Evolutionary conservation across 2,797 vertebrate genomes (phyloP), one percentile per base, ranked within the genome.

Genomic region (Pelochelys cantorii): DNA sequence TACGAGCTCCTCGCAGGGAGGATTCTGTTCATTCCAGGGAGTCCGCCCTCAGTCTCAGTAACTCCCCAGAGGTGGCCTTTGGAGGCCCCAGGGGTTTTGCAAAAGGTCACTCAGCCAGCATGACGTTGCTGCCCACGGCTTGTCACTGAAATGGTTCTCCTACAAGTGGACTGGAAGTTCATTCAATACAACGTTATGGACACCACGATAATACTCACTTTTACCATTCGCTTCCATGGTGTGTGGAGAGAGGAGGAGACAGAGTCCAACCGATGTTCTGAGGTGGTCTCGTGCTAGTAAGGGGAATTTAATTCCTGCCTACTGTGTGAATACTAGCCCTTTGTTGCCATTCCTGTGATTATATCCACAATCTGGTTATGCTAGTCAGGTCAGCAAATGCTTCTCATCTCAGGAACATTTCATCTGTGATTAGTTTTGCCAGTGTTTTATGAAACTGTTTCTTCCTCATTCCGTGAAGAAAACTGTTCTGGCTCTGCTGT

Each of bases 11-110:
- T 96, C 90, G 91, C 80, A 90, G 90, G 83, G 88, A 95, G 96
- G 95, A 97, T 96, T 96, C 96, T 96, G 97, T 97, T 97, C 97
- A 97, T 95, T 94, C 96, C 86, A 87, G 88, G 91, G 92, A 96
- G 84, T 94, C 83, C 59, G 37, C 10, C 37, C 10, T 59, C 84
- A 87, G 7, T 25, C 92, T 93, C 88, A 91, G 90, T 31, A 13
- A 25, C 71, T 56, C 42, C 60, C n/a, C 62, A 34, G 74, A 79
- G 95, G 85, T 18, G n/a, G 6, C 90, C 86, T 88, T 81, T 7
- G 34, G n/a, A 37, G 10, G 71, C 83, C 93, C 27, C 31, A 23
- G 48, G 75, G 22, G 81, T 65, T 59, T 80, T 55, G 75, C 80
- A 80, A 87, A 54, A 88, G 83, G 80, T 80, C 59, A 52, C 89